phyloP scores from a whole-genome alignment of 2,797 vertebrate genomes.

The Rhyacichthys aspro region DNA sequence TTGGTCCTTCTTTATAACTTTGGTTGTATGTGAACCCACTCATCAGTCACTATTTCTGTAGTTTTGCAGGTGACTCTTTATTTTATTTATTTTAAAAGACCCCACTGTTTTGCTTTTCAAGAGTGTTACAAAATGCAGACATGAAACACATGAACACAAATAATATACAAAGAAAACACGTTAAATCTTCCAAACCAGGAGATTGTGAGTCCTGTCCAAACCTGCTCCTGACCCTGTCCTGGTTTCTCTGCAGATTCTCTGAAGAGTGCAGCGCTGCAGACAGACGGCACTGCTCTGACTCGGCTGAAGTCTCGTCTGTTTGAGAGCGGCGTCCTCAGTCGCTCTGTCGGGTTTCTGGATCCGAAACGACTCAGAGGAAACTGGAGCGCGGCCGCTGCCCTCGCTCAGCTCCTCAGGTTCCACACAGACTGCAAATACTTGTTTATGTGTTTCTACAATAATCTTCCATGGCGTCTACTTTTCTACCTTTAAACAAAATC shows the following conservation, averaged over 20 bases:
- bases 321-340: constrained; percentile 45
- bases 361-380: constrained; percentile 17
- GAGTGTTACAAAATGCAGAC: too few relatives aligned
- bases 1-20: too few relatives aligned
- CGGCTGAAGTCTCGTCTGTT: constrained; percentile 48
- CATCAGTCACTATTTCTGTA: too few relatives aligned
- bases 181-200: too few relatives aligned
- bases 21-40: too few relatives aligned
- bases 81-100: too few relatives aligned
- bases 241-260: constrained; percentile 38
- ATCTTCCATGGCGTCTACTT: not conserved
- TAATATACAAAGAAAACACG: too few relatives aligned
- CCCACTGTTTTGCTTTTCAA: too few relatives aligned
- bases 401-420: constrained; percentile 60
- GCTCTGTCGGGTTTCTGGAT: constrained; percentile 37
- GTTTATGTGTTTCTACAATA: not conserved
- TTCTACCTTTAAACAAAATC: not conserved
- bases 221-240: not conserved
- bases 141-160: too few relatives aligned
- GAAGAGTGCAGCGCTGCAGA: constrained; percentile 28
- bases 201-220: too few relatives aligned
- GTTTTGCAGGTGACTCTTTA: too few relatives aligned
- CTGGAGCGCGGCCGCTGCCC: constrained; percentile 28
- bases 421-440: not conserved
- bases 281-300: not conserved